Evolutionary conservation across 2,113 vertebrate genomes (phyloP), one percentile per base, ranked within the genome.

Genomic region (Oryzias curvinotus): DNA sequence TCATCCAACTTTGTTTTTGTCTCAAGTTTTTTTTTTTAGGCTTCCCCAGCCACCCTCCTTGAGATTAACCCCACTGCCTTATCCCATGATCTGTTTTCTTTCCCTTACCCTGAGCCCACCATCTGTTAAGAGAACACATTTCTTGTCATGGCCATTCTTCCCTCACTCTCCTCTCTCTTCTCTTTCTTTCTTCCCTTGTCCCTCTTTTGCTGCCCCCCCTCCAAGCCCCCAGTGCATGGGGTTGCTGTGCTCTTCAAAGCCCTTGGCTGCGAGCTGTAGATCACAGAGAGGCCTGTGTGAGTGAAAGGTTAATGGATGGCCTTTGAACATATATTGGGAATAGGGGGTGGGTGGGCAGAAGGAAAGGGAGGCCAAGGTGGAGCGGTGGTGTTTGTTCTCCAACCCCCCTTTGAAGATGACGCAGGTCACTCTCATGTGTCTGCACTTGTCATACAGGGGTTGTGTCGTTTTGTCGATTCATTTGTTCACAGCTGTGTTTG

Each of bases 271-370:
- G 86, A 91, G 90, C 88, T 78, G 84, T 81, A 88, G 89, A 91
- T 92, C 88, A 91, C 88, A 91, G 84, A 75, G 70, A 80, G 76
- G 80, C 79, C 88, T 78, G 87, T 82, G 81, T 73, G 80, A 88
- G 89, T 78, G 78, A 90, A 91, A 92, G 92, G 91, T 93, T 93
- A 93, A 93, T 91, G 90, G 89, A 90, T 87, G 88, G 84, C 88
- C 89, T 92, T 92, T 92, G 88, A 93, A 91, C 90, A 84, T 86
- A 87, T 86, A 91, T 91, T 81, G 86, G 73, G 82, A 81, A 72
- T 76, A 55, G 72, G 73, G 72, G 55, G 62, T 16, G 65, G 74
- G 62, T n/a, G 47, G 72, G 68, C 51, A 68, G 57, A 73, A 73
- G 73, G 80, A 62, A 62, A 78, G 71, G 74, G 74, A 48, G 68